Evolutionary conservation across 2,113 vertebrate species (phyloP).

Genomic region (Lethenteron reissneri): DNA sequence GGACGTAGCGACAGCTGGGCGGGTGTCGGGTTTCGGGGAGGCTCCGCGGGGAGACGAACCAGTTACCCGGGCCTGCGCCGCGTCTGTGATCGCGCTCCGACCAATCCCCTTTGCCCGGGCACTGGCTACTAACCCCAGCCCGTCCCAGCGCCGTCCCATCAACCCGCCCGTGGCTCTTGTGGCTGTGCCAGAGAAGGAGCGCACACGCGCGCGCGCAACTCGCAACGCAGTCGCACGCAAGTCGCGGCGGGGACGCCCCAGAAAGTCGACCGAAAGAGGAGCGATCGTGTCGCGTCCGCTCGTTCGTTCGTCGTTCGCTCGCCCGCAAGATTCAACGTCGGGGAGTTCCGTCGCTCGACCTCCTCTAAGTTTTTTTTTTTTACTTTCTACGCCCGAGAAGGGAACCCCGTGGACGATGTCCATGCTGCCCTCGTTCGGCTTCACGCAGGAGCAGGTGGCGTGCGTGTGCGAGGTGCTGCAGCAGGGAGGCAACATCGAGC

Average conservation of each 20-base stretch:
- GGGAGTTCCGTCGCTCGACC: constrained; percentile 6
- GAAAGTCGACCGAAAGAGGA: background rate
- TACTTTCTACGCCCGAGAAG: background rate
- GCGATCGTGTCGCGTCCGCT: background rate
- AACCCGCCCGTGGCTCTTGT: background rate
- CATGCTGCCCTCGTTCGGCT: constrained; percentile 76
- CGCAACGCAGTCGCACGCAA: background rate
- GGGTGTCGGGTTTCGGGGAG: constrained; percentile 5
- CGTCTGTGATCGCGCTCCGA: background rate
- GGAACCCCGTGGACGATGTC: constrained; percentile 32
- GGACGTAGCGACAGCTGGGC: background rate
- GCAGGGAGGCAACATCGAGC: constrained; percentile 69
- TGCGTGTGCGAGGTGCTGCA: constrained; percentile 71
- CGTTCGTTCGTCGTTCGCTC: too few species aligned
- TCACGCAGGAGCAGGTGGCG: constrained; percentile 74
- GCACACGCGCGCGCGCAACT: background rate
- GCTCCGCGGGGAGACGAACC: background rate
- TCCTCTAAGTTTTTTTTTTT: constrained; percentile 7
- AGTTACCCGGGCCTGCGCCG: background rate
- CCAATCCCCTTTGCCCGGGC: background rate
- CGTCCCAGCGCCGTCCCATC: background rate
- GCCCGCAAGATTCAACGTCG: too few species aligned
- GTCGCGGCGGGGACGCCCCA: background rate
- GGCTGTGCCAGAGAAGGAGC: background rate
- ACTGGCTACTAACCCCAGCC: background rate